Base-by-base conservation (phyloP, 2,113 vertebrate species). In the Oceanites oceanicus region DNA sequence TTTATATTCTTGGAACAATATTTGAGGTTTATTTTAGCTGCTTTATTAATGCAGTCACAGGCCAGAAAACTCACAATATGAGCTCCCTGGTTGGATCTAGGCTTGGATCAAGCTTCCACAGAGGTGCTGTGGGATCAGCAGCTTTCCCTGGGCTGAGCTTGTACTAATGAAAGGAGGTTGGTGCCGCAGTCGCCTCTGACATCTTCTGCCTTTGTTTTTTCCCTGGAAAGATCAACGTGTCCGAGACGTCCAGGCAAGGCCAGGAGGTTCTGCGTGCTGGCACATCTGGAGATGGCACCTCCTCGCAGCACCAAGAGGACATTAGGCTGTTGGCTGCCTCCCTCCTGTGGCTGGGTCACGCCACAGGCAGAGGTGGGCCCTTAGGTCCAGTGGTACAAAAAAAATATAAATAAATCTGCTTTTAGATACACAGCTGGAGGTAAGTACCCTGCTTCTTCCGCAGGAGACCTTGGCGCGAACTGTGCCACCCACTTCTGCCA, bases 221-320 rank as follows among this genome's bases (percentile, higher is more conserved):
- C 12, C 30, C 22, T 56, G 58, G 34, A 23, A 91, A 79, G 13
- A 55, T 9, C 45, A 27, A 85, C 52, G 18, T 7, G 9, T 30
- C 73, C 1, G 2, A 21, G n/a, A 29, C 1, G 1, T 20, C 17
- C 50, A 34, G 49, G 26, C 0, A 2, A 73, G 26, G 56, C 16
- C 50, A 62, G 86, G 26, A 84, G 53, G 63, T 22, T 68, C 59
- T 11, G 6, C 23, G 19, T 50, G n/a, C 47, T 2, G 1, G 25
- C 30, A 56, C 36, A 15, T 49, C 2, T 32, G 40, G 58, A 62
- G 70, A 3, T 5, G 50, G 8, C 62, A 49, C 2, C 42, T 88
- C 21, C 44, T 55, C 2, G 0, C 29, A 49, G 74, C 3, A 0
- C 52, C 7, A 4, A 8, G 14, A 2, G n/a, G 49, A 6, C 38